Base-by-base conservation (phyloP, 1,140 invertebrate genomes). In the Aphidius gifuensis region DNA sequence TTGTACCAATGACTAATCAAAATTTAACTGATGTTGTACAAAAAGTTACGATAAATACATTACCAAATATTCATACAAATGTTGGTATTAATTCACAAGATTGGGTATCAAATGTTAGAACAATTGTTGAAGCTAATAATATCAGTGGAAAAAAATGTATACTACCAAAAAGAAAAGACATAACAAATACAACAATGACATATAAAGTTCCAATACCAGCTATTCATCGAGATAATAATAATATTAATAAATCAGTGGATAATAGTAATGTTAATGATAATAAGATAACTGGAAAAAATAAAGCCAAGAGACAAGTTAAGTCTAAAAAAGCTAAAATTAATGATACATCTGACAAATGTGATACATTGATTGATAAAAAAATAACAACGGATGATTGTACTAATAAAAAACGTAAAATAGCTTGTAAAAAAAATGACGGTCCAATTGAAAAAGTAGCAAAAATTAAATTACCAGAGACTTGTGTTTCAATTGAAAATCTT, bases 171-270 rank as follows among this genome's bases (percentile, higher is more conserved):
- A 74, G 74, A n/a, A 73, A 73, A 61, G 76, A 80, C 67, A 74
- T 80, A 11, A 85, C 84, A 1, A 80, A 80, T 74, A 89, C 88
- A 3, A 88, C 86, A 23, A 87, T 87, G 83, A 81, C 86, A 4
- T 89, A 88, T 73, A 88, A 89, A 78, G 83, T 89, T 68, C 88
- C 87, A 39, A 89, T 90, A 73, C 85, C 87, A 23, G 86, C 87
- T 21, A 83, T 88, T 58, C 78, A 80, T 46, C n/a, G 74, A 76
- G 7, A 75, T 67, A 50, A 62, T 61, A 55, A 68, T 46, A 58
- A 62, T 7, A 51, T 9, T 16, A 65, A 66, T 9, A 68, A 68
- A 6, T 9, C 6, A 42, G n/a, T 11, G 4, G 56, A 68, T 11
- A 62, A 23, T 51, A 55, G 47, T 2, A 16, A 16, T 16, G 16